Conservation (phyloP, 2,888 invertebrate species). For the Cataglyphis rosenhaueri region DNA sequence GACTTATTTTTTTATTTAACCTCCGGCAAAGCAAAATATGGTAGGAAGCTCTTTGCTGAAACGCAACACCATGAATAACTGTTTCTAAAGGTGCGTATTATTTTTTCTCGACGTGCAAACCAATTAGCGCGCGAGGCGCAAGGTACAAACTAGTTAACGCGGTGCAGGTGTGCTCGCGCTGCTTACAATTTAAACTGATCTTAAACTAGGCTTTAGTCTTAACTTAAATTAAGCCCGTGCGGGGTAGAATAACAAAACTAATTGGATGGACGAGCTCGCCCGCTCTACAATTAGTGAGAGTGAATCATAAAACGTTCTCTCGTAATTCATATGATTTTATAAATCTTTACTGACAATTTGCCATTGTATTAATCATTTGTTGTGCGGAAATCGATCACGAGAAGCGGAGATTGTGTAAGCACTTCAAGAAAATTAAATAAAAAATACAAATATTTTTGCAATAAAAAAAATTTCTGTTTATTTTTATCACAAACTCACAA, state of each 20-base stretch:
- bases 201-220: slow-evolving; percentile 61
- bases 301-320: slow-evolving; percentile 39
- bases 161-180: slow-evolving; percentile 60
- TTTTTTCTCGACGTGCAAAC: slow-evolving; percentile 49
- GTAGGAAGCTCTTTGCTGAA: slow-evolving; percentile 27
- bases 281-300: slow-evolving; percentile 36
- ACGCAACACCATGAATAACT: slow-evolving; percentile 41
- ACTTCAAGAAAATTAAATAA: background rate
- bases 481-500: background rate
- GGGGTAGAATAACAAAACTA: slow-evolving; percentile 68
- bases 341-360: background rate
- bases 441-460: background rate
- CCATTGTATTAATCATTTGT: background rate
- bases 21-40: slow-evolving; percentile 31
- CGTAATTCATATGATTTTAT: slow-evolving; percentile 42
- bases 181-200: slow-evolving; percentile 62
- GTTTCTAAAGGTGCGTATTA: slow-evolving; percentile 45
- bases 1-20: slow-evolving; percentile 46
- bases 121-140: slow-evolving; percentile 46
- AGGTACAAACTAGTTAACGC: slow-evolving; percentile 54
- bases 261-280: slow-evolving; percentile 58
- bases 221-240: slow-evolving; percentile 59
- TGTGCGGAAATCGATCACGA: background rate
- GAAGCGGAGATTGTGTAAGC: background rate
- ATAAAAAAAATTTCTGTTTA: background rate